Conservation (phyloP, 2,888 invertebrate species). For the Clitarchus hookeri region DNA sequence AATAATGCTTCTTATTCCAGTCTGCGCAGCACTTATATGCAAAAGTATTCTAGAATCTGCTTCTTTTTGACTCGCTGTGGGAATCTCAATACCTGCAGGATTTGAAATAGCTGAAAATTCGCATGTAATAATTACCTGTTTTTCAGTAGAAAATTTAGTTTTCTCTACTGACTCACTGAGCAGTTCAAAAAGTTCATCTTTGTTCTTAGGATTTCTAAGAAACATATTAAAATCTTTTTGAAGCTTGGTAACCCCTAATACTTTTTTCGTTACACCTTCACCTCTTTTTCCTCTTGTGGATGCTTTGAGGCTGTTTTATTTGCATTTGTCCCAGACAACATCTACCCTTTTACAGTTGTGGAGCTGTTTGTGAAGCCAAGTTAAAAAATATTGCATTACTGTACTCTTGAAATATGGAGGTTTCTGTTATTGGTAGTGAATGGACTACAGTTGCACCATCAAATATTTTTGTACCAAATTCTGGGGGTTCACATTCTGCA, state of each 20-base stretch:
- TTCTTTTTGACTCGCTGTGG: neutral
- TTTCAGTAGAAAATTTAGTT: neutral
- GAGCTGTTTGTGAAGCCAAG: neutral
- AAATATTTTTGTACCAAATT: neutral
- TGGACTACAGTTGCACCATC: slow-evolving; percentile 20
- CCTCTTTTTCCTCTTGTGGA: neutral
- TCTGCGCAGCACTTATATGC: slow-evolving; percentile 16
- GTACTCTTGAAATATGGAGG: neutral
- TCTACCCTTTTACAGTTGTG: neutral
- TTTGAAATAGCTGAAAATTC: slow-evolving; percentile 2
- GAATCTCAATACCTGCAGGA: slow-evolving; percentile 11
- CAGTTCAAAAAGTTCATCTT: neutral
- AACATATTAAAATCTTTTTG: slow-evolving; percentile 19
- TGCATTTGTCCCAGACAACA: neutral
- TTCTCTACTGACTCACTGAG: neutral
- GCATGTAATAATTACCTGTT: slow-evolving; percentile 3
- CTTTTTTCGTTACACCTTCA: neutral
- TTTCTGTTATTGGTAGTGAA: slow-evolving; percentile 17
- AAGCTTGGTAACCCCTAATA: neutral
- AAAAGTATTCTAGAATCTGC: slow-evolving; percentile 24
- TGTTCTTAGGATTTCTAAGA: slow-evolving; percentile 4
- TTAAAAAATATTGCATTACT: slow-evolving; percentile 4
- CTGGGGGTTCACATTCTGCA: slow-evolving; percentile 11
- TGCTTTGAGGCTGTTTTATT: neutral
- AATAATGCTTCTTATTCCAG: neutral